Evolutionary conservation across 2,888 invertebrate species (phyloP).

Genomic region (Strigamia transsilvanica): DNA sequence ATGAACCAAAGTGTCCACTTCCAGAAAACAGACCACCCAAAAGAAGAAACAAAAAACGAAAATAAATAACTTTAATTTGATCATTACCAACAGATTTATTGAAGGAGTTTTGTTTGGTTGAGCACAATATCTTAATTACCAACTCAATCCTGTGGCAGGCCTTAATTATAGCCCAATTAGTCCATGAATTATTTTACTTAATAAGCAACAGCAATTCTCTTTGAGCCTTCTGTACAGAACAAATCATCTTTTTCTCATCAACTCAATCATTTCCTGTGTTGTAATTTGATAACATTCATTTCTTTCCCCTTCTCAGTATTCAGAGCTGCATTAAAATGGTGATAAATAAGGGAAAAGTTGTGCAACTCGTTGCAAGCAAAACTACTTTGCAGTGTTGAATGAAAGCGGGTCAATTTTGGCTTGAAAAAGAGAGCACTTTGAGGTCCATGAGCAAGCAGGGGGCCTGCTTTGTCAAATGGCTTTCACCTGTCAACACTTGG

Average conservation of each 20-base stretch:
- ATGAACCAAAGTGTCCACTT: too few relatives aligned
- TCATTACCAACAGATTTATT: slow-evolving; percentile 6
- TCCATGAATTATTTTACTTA: background rate
- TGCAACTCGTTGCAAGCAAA: background rate
- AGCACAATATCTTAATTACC: slow-evolving; percentile 11
- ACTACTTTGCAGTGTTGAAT: slow-evolving; percentile 11
- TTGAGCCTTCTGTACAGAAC: too few relatives aligned
- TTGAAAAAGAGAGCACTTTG: too few relatives aligned
- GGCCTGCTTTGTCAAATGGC: background rate
- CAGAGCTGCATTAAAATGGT: background rate
- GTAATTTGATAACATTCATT: background rate
- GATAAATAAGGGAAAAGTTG: background rate
- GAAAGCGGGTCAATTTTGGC: background rate
- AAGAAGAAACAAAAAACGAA: too few relatives aligned
- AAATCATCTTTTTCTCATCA: background rate
- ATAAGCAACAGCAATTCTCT: background rate
- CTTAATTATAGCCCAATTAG: slow-evolving; percentile 20
- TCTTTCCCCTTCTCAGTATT: background rate
- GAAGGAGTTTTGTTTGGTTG: background rate
- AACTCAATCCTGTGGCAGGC: background rate
- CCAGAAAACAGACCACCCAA: too few relatives aligned
- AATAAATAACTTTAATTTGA: background rate
- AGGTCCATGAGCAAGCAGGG: slow-evolving; percentile 6
- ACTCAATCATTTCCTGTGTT: background rate
- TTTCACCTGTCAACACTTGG: slow-evolving; percentile 33